Evolutionary conservation across 2,113 vertebrate genomes (phyloP).

Genomic region (Elgaria multicarinata): DNA sequence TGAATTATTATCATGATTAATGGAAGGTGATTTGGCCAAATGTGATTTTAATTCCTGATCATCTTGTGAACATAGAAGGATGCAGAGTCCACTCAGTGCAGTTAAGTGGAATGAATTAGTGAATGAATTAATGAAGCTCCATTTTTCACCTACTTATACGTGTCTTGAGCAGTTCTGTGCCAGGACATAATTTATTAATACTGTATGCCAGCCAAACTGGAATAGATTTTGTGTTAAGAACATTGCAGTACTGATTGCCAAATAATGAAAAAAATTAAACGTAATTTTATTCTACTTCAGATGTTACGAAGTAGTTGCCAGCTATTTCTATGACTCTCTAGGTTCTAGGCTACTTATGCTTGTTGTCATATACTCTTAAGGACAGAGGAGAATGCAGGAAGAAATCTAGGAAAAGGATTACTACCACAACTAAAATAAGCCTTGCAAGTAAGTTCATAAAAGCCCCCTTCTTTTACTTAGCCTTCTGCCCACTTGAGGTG

Average conservation of each 20-base stretch:
- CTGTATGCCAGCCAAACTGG: slow-evolving; percentile 23
- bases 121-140: slow-evolving; percentile 40
- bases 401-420: neutral
- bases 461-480: neutral
- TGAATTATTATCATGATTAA: neutral
- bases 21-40: neutral
- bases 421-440: neutral
- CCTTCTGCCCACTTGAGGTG: neutral
- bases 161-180: slow-evolving; percentile 9
- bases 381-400: slow-evolving; percentile 1
- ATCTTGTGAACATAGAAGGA: slow-evolving; percentile 1
- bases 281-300: slow-evolving; percentile 46
- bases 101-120: slow-evolving; percentile 34
- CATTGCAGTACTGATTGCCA: slow-evolving; percentile 5
- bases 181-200: slow-evolving; percentile 45
- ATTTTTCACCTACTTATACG: slow-evolving; percentile 30
- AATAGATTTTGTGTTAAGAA: slow-evolving; percentile 39
- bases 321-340: slow-evolving; percentile 19
- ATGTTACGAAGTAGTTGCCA: slow-evolving; percentile 39
- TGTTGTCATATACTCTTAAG: slow-evolving; percentile 26
- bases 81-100: slow-evolving; percentile 18
- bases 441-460: neutral
- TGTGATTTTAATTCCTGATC: slow-evolving; percentile 3
- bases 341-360: slow-evolving; percentile 24
- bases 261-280: slow-evolving; percentile 54